phyloP scores from a whole-genome alignment of 2,888 invertebrate species.

The Unio delphinus region DNA sequence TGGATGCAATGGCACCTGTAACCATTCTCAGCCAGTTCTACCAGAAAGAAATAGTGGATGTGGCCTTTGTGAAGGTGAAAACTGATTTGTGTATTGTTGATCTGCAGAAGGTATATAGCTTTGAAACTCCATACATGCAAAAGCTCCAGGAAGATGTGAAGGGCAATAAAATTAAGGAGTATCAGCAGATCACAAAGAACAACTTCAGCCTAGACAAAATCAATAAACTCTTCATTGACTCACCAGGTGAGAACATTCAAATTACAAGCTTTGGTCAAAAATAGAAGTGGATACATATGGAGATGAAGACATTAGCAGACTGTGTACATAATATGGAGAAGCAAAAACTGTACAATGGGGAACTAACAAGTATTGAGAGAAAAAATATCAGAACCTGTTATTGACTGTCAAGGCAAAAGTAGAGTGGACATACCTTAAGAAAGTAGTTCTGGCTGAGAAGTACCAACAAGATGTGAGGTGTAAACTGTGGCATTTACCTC shows the following conservation, averaged over 20 bases:
- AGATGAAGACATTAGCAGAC: conserved; percentile 5
- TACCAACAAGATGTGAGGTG: conserved; percentile 13
- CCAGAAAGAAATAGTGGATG: conserved; percentile 30
- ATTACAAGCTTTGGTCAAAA: background rate
- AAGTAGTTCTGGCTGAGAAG: conserved; percentile 13
- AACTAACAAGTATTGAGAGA: background rate
- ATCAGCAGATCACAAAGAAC: background rate
- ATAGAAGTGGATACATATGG: conserved; percentile 1
- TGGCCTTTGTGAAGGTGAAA: conserved; percentile 13
- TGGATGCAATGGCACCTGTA: conserved; percentile 31
- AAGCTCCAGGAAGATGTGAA: background rate
- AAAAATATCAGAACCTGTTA: too few relatives aligned
- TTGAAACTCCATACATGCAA: background rate
- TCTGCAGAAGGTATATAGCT: background rate
- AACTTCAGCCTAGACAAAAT: conserved; percentile 1
- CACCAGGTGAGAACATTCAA: too few relatives aligned
- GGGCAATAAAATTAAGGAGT: background rate
- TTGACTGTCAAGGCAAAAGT: background rate
- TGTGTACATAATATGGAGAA: conserved; percentile 2
- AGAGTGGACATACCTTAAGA: conserved; percentile 16
- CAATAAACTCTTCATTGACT: background rate
- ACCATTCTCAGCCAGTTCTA: conserved; percentile 27
- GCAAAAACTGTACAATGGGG: conserved; percentile 4
- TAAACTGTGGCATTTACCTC: conserved; percentile 9
- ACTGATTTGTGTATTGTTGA: conserved; percentile 1